Evolutionary conservation across 2,113 vertebrate genomes (phyloP).

Genomic region (Gavialis gangeticus): DNA sequence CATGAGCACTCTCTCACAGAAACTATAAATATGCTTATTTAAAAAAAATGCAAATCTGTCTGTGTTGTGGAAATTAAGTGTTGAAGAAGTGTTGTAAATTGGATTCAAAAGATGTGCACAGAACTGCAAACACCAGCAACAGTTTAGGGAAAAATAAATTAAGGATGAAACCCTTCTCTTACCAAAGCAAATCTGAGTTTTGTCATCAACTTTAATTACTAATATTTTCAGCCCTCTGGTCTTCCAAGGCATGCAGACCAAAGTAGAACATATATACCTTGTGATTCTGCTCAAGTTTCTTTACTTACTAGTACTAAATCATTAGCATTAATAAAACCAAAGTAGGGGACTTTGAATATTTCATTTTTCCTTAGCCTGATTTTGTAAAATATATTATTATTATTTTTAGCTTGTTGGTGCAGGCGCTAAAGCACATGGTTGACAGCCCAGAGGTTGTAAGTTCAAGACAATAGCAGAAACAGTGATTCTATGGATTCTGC

Average conservation of each 20-base stretch:
- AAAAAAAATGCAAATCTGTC: neutral
- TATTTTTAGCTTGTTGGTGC: too few species aligned
- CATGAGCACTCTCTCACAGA: too few species aligned
- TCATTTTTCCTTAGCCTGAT: neutral
- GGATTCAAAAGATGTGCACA: slow-evolving; percentile 10
- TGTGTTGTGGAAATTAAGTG: neutral
- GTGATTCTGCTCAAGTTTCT: neutral
- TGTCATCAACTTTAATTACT: neutral
- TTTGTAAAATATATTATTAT: neutral
- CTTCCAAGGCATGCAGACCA: accelerated
- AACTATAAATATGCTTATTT: neutral
- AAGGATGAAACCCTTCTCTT: slow-evolving; percentile 21
- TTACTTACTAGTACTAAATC: neutral
- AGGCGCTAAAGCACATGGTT: too few species aligned
- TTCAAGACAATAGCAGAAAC: too few species aligned
- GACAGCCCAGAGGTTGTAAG: too few species aligned
- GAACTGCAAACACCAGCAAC: neutral
- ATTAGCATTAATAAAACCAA: neutral
- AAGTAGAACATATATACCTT: accelerated
- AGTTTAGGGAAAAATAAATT: slow-evolving; percentile 24
- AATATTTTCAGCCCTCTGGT: neutral
- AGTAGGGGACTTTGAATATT: neutral
- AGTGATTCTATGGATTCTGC: too few species aligned
- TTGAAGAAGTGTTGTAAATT: slow-evolving; percentile 4
- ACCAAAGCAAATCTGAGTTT: slow-evolving; percentile 48